Percentiles rank a stretch among this genome's conserved stretches.
phyloP scores from a whole-genome alignment of 1,140 invertebrate species.

The Drosophila obscura region DNA sequence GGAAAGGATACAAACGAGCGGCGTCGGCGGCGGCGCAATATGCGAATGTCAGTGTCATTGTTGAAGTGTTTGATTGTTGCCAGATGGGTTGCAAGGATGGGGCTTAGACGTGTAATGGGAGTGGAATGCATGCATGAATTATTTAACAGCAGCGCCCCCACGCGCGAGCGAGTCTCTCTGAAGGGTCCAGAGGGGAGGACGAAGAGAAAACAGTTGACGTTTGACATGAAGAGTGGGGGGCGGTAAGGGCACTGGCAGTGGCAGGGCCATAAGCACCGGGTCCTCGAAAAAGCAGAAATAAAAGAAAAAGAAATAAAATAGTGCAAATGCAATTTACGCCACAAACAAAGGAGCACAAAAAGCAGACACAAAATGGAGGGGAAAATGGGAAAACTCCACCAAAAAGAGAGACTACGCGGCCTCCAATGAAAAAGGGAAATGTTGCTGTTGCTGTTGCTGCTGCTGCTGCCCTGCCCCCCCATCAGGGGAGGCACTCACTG shows the following conservation, averaged over 20 bases:
- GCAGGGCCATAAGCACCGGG: no score
- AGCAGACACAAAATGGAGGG: conserved; percentile 21
- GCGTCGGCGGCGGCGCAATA: conserved; percentile 5
- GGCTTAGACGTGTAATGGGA: neutral
- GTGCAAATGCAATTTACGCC: conserved; percentile 44
- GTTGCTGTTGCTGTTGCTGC: no score
- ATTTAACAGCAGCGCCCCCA: conserved; percentile 35
- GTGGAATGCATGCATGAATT: conserved; percentile 49
- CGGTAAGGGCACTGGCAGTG: no score
- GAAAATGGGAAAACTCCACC: conserved; percentile 6
- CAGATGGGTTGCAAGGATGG: neutral
- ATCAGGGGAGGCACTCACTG: no score
- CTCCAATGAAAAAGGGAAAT: neutral
- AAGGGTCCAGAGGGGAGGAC: neutral
- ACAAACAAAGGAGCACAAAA: conserved; percentile 30
- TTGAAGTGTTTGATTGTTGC: conserved; percentile 35
- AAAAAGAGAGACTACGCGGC: neutral
- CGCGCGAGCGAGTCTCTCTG: neutral
- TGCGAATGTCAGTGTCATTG: conserved; percentile 49
- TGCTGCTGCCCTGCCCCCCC: no score
- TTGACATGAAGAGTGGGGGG: conserved; percentile 19
- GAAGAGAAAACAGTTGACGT: conserved; percentile 18
- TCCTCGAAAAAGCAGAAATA: neutral
- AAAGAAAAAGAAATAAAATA: conserved; percentile 14
- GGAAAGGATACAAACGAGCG: conserved; percentile 7